Base-by-base conservation (phyloP, 2,888 invertebrate genomes). In the Xanthorhoe spadicearia region DNA sequence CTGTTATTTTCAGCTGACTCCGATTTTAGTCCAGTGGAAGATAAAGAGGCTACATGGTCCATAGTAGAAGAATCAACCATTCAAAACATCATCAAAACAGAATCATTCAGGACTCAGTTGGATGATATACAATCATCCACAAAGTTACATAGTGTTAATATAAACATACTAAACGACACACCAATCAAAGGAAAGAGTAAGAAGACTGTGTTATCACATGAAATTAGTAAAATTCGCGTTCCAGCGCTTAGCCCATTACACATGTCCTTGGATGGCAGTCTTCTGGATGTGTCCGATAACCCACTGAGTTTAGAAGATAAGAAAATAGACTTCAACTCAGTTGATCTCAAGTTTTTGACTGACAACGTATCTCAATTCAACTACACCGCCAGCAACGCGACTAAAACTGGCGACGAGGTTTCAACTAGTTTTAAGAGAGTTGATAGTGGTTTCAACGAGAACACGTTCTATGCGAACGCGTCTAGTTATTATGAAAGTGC, bases 401-500 rank as follows among this genome's bases (percentile, higher is more conserved):
- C 84, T 10, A 88, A 84, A 76, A 74, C 78, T 17, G 82, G 73
- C 19, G 79, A 81, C 46, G 87, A 90, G 62, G 81, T 77, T 65
- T 85, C 89, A 23, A 77, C 79, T 73, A 90, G 87, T 70, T 88
- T 90, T 78, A 92, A 90, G 77, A 85, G 85, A 80, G 76, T 89
- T 15, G 91, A 92, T 65, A 93, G 93, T 70, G 93, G 93, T 9
- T 92, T 88, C 67, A 90, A 89, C 66, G 93, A 93, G 64, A 88
- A 90, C 55, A 91, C 90, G 5, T 91, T 90, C 65, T 91, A 86
- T 76, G 80, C 82, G 7, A 90, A 89, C 72, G 88, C 88, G 49
- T 91, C 91, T 75, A 92, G 92, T 83, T 92, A 92, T 72, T 92
- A 92, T 64, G 91, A 92, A 78, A 90, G 92, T 87, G 90, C 92